A percentile compares a stretch with the other conserved stretches of the same genome.
Conservation (phyloP, 2,888 invertebrate species). For the Nebria salina region DNA sequence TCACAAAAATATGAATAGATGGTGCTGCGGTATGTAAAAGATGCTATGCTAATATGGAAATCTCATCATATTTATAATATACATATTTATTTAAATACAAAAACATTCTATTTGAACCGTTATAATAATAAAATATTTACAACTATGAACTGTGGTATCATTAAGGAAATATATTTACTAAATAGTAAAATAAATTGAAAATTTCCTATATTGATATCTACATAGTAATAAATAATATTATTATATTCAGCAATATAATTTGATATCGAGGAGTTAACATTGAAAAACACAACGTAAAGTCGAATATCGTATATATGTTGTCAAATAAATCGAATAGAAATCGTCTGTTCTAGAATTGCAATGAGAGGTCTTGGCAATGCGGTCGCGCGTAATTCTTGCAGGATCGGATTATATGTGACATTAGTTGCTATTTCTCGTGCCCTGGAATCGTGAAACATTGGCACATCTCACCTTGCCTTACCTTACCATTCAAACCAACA, state of each 20-base stretch:
- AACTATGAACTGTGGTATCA: too few species aligned
- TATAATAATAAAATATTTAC: too few species aligned
- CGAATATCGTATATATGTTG: neutral
- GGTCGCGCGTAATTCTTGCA: slow-evolving; percentile 52
- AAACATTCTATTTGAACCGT: too few species aligned
- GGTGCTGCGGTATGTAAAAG: too few species aligned
- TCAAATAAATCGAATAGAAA: neutral
- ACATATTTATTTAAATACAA: too few species aligned
- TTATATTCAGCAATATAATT: neutral
- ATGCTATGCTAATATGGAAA: too few species aligned
- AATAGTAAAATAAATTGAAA: neutral
- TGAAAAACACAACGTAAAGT: neutral
- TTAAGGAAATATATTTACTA: neutral
- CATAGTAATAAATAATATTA: neutral
- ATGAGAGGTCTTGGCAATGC: slow-evolving; percentile 15
- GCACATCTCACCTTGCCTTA: neutral
- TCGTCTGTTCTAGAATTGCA: neutral
- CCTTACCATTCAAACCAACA: neutral
- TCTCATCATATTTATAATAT: too few species aligned
- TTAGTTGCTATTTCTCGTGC: slow-evolving; percentile 50
- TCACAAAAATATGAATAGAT: too few species aligned
- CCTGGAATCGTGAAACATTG: slow-evolving; percentile 47
- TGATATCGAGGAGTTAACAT: neutral
- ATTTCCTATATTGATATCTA: neutral
- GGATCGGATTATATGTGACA: slow-evolving; percentile 53